phyloP scores from a whole-genome alignment of 23 tunicate genomes.

The Phallusia fumigata region DNA sequence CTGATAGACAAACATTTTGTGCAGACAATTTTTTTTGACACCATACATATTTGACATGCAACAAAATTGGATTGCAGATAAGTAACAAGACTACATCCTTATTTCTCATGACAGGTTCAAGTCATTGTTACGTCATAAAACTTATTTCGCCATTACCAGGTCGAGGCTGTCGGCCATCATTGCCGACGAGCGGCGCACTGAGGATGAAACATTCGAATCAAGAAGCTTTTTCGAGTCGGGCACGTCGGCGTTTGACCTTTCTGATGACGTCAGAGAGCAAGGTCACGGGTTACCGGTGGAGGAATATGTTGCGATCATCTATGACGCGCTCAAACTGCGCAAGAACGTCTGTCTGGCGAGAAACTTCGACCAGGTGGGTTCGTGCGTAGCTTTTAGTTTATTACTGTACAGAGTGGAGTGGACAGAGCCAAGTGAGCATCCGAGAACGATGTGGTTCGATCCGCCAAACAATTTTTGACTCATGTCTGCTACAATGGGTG shows the following conservation, averaged over 20 bases:
- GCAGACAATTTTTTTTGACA: no score
- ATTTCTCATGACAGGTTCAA: no score
- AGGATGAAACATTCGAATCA: conserved; percentile 18
- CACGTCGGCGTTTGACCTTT: not conserved
- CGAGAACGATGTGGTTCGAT: no score
- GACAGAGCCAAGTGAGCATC: no score
- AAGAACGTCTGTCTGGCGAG: conserved; percentile 92
- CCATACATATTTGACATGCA: no score
- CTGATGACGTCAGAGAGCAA: not conserved
- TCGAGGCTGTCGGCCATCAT: conserved; percentile 38
- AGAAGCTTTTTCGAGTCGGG: conserved; percentile 13
- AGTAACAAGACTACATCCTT: no score
- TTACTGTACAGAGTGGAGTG: no score
- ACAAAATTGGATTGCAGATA: no score
- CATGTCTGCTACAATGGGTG: no score
- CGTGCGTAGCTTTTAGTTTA: not conserved
- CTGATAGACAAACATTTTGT: no score
- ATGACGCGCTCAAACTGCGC: conserved; percentile 74
- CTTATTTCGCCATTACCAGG: conserved; percentile 6
- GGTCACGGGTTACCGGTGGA: conserved; percentile 18
- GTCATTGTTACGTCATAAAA: not conserved
- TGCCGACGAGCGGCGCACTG: not conserved
- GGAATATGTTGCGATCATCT: conserved; percentile 79
- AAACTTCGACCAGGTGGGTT: conserved; percentile 63
- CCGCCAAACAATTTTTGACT: no score